Percentiles rank a stretch among this genome's conserved stretches.
phyloP scores from a whole-genome alignment of 2,113 vertebrate genomes.

The Empidonax traillii region DNA sequence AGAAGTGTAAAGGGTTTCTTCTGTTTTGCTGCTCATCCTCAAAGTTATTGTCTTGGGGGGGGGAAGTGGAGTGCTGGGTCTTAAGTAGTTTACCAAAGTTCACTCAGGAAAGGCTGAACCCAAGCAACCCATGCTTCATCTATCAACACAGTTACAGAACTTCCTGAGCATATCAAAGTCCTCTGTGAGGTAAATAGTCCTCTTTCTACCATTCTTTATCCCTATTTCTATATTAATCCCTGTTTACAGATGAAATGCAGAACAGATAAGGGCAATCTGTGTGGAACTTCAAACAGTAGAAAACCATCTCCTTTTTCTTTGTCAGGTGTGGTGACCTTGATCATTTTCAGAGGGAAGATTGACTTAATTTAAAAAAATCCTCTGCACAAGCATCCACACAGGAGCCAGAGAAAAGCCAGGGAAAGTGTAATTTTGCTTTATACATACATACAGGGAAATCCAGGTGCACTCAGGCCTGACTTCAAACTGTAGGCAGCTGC shows the following conservation, averaged over 20 bases:
- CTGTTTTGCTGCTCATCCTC: accelerated
- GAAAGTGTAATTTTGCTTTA: not conserved
- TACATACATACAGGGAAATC: not conserved
- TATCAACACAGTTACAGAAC: not conserved
- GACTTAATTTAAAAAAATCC: not conserved
- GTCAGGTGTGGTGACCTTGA: not conserved
- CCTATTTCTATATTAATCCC: accelerated
- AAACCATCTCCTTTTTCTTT: not conserved
- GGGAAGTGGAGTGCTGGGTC: not conserved
- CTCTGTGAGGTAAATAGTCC: not conserved
- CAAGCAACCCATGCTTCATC: not conserved
- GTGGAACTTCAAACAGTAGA: not conserved
- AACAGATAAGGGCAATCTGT: not conserved
- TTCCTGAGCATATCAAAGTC: not conserved
- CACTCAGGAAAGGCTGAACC: not conserved
- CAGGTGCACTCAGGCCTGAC: not conserved
- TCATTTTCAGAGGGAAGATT: not conserved
- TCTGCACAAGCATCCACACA: not conserved
- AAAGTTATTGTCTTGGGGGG: not conserved
- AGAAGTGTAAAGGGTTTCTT: not conserved
- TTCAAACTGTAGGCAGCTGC: not conserved
- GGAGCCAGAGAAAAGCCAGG: not conserved
- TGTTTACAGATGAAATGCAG: not conserved
- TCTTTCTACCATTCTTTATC: not conserved
- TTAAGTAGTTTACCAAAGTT: not conserved